These are phyloP conservation scores for Calameuta idolon DNA, from an alignment of 2,888 invertebrate genomes.

Conservation along the genomic window DNA sequence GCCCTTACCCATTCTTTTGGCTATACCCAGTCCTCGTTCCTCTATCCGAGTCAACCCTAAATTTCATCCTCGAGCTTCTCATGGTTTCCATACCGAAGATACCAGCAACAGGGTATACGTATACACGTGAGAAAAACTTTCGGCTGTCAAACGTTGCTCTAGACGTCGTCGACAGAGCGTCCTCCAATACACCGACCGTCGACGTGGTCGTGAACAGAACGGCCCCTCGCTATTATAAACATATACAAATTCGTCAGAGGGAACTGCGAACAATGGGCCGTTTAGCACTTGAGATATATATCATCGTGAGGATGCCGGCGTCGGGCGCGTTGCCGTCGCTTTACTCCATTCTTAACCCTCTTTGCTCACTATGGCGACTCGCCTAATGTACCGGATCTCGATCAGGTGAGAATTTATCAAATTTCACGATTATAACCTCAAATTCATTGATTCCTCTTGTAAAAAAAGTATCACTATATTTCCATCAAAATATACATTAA, in stretches of 20 bases:
- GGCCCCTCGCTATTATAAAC: slow-evolving; percentile 61
- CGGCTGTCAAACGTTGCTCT: not conserved
- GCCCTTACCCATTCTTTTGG: not conserved
- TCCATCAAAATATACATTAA: not conserved
- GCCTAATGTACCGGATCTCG: not conserved
- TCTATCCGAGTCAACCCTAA: not conserved
- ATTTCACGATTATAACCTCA: not conserved
- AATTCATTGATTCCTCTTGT: not conserved
- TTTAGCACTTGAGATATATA: slow-evolving; percentile 65
- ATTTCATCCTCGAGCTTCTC: not conserved
- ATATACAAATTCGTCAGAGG: slow-evolving; percentile 67
- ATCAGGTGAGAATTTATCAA: not conserved
- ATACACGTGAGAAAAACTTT: not conserved
- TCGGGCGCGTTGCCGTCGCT: slow-evolving; percentile 40
- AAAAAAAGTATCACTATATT: not conserved
- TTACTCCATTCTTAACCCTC: slow-evolving; percentile 9
- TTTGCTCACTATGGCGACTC: not conserved
- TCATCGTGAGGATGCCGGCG: slow-evolving; percentile 48
- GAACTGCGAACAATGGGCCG: slow-evolving; percentile 64
- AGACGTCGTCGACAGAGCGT: not conserved
- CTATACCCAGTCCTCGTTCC: not conserved
- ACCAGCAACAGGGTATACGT: not conserved
- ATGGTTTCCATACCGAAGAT: not conserved
- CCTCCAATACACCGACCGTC: not conserved
- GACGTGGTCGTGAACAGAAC: not conserved